phyloP scores from a whole-genome alignment of 2,797 vertebrate genomes.

The Megalops cyprinoides region DNA sequence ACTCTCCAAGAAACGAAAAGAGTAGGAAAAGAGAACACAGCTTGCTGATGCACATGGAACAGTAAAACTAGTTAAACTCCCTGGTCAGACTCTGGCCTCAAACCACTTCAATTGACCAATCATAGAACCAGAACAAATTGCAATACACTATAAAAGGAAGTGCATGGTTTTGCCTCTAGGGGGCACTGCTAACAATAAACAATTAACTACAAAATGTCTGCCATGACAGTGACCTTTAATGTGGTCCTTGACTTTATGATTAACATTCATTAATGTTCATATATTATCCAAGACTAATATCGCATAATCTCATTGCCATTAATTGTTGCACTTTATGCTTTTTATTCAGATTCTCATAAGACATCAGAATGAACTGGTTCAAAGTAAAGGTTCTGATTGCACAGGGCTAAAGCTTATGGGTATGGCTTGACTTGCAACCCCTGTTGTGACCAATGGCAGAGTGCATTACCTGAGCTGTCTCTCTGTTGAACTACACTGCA shows the following conservation, averaged over 20 bases:
- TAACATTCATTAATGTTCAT: slow-evolving; percentile 4
- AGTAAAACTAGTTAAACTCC: no score
- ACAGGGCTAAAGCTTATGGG: neutral
- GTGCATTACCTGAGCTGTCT: neutral
- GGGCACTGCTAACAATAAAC: no score
- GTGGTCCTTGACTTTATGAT: neutral
- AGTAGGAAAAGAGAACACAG: no score
- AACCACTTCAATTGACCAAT: no score
- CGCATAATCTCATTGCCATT: neutral
- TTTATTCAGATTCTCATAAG: neutral
- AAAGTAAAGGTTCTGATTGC: neutral
- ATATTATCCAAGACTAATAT: neutral
- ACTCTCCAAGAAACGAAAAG: no score
- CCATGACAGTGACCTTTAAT: slow-evolving; percentile 1
- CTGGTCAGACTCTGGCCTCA: no score
- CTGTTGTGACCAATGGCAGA: neutral
- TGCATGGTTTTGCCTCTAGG: no score
- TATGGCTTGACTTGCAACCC: neutral
- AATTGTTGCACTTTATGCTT: neutral
- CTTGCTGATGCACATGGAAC: no score
- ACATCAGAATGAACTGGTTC: neutral
- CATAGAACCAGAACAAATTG: no score
- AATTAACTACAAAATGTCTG: no score
- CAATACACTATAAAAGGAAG: no score
- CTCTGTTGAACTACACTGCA: neutral